Base-by-base conservation (phyloP, 2,797 vertebrate species). In the Setipinna tenuifilis region DNA sequence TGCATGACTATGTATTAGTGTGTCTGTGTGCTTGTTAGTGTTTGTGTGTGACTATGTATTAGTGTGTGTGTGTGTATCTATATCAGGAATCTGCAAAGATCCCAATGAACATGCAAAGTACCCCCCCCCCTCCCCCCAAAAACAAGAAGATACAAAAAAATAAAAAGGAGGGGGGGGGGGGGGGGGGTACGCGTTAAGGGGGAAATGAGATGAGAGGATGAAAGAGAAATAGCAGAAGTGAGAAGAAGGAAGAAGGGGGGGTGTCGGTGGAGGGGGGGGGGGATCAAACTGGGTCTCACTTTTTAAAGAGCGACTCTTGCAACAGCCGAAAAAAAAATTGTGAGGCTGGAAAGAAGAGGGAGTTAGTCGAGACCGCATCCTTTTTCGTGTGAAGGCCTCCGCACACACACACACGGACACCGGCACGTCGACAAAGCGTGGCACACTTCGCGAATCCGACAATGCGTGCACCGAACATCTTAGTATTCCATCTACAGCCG, bases 11-110 rank as follows among this genome's bases (percentile, higher is more conserved):
- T 35, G 68, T n/a, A 5, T 31, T 16, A 28, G 59, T n/a, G n/a
- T 62, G 59, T 62, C 21, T 62, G 58, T 59, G 0, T n/a, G 35
- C 35, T 41, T 41, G 35, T 41, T 41, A 41, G 35, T 41, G 35
- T 5, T 21, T 59, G 58, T 6, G 21, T 59, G 58, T 21, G 17
- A 41, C 35, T 41, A 41, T n/a, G 19, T 59, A 21, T 21, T n/a
- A 59, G 58, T 59, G 21, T 59, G 19, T 59, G 58, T 59, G 17
- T 59, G 17, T 59, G 23, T 59, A 9, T 83, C 31, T 65, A 21
- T 21, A 78, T 78, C 35, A 41, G 65, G 25, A 21, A 54, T 87
- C 62, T 82, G 41, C 86, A 44, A 83, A 83, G 82, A 68, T 31
- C 80, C 80, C 85, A 16, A 78, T 48, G 84, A 62, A 65, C 82